Conservation (phyloP, 2,888 invertebrate genomes). For the Sarcophaga caerulescens region DNA sequence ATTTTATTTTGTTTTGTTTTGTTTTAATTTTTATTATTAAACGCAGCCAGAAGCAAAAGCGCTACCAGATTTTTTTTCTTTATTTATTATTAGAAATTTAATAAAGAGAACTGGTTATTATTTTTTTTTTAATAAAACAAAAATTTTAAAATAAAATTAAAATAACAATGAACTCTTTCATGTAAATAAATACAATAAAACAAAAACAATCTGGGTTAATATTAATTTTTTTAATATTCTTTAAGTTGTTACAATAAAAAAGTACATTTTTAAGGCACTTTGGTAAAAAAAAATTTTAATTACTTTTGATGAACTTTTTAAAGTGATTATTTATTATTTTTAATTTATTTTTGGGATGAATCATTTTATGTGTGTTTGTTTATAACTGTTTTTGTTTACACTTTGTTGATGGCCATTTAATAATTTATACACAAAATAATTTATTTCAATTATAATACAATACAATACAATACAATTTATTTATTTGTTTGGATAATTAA, state of each 20-base stretch:
- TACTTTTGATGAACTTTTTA: constrained; percentile 58
- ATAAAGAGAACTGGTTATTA: constrained; percentile 34
- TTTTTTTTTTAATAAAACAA: not conserved
- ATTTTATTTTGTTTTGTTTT: not conserved
- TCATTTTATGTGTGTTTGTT: constrained; percentile 38
- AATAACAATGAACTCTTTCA: not conserved
- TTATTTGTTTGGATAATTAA: constrained; percentile 11
- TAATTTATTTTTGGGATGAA: constrained; percentile 58
- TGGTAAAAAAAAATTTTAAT: constrained; percentile 25
- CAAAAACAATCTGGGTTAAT: constrained; percentile 20
- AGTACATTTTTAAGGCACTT: constrained; percentile 5
- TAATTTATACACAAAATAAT: not conserved
- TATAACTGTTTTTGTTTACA: not conserved
- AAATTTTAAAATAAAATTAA: not conserved
- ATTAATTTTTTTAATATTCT: constrained; percentile 9
- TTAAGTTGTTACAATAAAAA: not conserved
- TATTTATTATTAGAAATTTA: not conserved
- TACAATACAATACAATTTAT: not conserved
- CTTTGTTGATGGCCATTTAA: not conserved
- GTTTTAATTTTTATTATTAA: constrained; percentile 22
- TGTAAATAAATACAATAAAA: not conserved
- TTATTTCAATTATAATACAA: constrained; percentile 9
- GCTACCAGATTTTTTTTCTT: not conserved
- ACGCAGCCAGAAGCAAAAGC: not conserved
- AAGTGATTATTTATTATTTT: constrained; percentile 53